These are phyloP conservation scores for Sander vitreus DNA, from an alignment of 2,113 vertebrate species.

Conservation along the genomic window DNA sequence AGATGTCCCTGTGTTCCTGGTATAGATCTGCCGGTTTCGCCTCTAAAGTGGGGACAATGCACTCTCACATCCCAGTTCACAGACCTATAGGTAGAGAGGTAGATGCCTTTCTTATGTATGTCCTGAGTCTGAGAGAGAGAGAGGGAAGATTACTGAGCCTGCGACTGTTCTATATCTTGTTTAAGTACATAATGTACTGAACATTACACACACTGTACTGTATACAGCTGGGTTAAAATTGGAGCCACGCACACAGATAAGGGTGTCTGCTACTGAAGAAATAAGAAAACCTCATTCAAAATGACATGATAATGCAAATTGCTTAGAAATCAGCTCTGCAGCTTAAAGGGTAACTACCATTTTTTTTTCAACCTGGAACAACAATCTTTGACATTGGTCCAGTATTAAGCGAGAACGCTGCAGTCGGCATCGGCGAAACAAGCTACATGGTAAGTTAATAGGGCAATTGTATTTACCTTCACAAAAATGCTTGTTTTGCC, in stretches of 20 bases:
- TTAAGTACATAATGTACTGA: slow-evolving; percentile 39
- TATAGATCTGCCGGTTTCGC: slow-evolving; percentile 37
- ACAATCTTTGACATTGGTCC: no score
- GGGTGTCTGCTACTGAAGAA: slow-evolving; percentile 49
- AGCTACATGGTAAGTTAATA: no score
- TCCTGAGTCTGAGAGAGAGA: slow-evolving; percentile 9
- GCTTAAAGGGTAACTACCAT: no score
- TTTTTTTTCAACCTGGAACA: no score
- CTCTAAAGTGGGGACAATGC: slow-evolving; percentile 53
- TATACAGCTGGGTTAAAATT: slow-evolving; percentile 9
- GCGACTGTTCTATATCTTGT: slow-evolving; percentile 2
- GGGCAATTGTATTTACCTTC: no score
- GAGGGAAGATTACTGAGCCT: slow-evolving; percentile 1
- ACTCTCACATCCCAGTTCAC: slow-evolving; percentile 39
- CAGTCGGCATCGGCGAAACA: no score
- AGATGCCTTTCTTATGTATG: slow-evolving; percentile 17
- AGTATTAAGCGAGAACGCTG: no score
- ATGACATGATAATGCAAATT: not conserved
- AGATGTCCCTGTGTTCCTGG: slow-evolving; percentile 34
- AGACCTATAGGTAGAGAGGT: slow-evolving; percentile 23
- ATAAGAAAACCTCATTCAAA: not conserved
- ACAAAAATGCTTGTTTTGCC: no score
- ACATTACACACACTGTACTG: not conserved
- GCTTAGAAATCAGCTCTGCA: not conserved
- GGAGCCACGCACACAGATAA: slow-evolving; percentile 46